Base-by-base conservation (phyloP, 2,797 vertebrate genomes). In the Syndactyla subalaris region DNA sequence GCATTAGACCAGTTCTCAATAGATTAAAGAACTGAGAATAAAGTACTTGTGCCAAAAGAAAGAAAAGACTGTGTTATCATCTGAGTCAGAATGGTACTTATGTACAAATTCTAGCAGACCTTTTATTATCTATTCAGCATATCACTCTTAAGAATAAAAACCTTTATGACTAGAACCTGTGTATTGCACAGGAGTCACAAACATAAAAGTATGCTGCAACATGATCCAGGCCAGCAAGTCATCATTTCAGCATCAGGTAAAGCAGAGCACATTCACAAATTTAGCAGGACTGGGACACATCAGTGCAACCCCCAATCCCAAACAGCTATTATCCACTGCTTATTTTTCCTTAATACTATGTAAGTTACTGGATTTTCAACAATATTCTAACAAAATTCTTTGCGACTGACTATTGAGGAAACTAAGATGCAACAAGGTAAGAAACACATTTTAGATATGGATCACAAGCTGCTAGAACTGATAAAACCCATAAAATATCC, bases 21-120 rank as follows among this genome's bases (percentile, higher is more conserved):
- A 75, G 49, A 78, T 39, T 43, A 86, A 84, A 91, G 63, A 93
- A 70, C 85, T n/a, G 14, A 92, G 63, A 88, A 82, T 46, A 85
- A 93, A 92, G 20, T 70, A 82, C 36, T 73, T 48, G 39, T 55
- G 39, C 66, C 51, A 92, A 91, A 92, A 86, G 49, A 73, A 91
- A 85, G 34, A 57, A 76, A 91, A 88, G 34, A 57, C 29, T 45
- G 38, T 26, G 16, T 65, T 54, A 61, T n/a, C 38, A 46, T 43
- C 72, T 30, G 36, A 71, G 30, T 80, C 63, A 77, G 52, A 80
- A 80, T 30, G 12, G 24, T 75, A 65, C 10, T 82, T 71, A 34
- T 0, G 6, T 55, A 87, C 36, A 87, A 77, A 79, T 46, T 58
- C 52, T 39, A 85, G 57, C 30, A 55, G 38, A 73, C 21, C 48